These are phyloP conservation scores for Neelides folsomi DNA, from an alignment of 2,888 invertebrate species.

Conservation along the genomic window DNA sequence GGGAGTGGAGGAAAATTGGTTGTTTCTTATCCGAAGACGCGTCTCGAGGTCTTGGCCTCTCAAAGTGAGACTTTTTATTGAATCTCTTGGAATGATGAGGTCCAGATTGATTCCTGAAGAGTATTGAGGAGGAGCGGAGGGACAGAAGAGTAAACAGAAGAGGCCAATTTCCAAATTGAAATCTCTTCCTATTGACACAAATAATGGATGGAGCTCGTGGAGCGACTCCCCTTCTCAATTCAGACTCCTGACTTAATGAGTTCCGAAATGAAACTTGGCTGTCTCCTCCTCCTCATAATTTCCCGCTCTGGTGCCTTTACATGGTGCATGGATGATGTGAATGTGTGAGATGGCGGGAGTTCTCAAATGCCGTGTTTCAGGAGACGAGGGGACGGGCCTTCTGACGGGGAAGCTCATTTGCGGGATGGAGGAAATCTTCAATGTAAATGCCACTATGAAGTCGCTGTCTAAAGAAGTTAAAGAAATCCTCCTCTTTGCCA, in stretches of 20 bases:
- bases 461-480: slow-evolving; percentile 15
- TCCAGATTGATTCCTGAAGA: too few species aligned
- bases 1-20: too few species aligned
- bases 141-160: too few species aligned
- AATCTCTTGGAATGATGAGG: too few species aligned
- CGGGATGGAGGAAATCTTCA: slow-evolving; percentile 27
- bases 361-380: slow-evolving; percentile 2
- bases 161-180: too few species aligned
- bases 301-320: background rate
- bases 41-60: too few species aligned
- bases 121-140: too few species aligned
- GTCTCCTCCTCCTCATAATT: slow-evolving; percentile 1
- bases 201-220: background rate
- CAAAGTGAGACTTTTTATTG: too few species aligned
- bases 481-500: slow-evolving; percentile 24
- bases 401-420: slow-evolving; percentile 30
- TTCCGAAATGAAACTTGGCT: background rate
- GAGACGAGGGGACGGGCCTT: slow-evolving; percentile 25
- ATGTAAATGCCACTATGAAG: slow-evolving; percentile 25
- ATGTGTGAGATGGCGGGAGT: background rate
- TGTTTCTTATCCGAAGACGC: too few species aligned
- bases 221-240: background rate
- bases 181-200: too few species aligned
- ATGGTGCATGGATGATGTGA: background rate
- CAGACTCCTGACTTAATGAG: background rate